Conservation (phyloP, 2,797 vertebrate species). For the Danio kyathit region DNA sequence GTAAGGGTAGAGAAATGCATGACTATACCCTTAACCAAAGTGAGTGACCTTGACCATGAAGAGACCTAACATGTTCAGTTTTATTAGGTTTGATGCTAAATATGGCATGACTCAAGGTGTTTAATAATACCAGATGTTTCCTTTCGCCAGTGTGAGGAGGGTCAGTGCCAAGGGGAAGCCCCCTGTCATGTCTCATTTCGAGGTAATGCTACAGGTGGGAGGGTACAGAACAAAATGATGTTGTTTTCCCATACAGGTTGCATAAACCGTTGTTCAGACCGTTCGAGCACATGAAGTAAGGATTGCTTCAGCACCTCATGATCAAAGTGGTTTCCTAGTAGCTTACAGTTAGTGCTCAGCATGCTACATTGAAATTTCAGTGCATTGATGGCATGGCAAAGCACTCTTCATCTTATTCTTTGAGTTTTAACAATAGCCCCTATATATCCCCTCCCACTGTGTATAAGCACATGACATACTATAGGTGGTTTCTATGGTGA, state of each 20-base stretch:
- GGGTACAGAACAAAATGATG: slow-evolving; percentile 17
- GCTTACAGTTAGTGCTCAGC: slow-evolving; percentile 63
- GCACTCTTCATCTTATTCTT: slow-evolving; percentile 64
- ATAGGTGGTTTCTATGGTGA: slow-evolving; percentile 73
- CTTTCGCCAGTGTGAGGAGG: slow-evolving; percentile 55
- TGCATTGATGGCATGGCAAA: slow-evolving; percentile 26
- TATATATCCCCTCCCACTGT: slow-evolving; percentile 34
- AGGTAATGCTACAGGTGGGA: slow-evolving; percentile 24
- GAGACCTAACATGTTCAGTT: neutral
- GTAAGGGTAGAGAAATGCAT: no score
- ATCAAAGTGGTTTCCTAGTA: slow-evolving; percentile 56
- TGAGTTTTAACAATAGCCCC: slow-evolving; percentile 61
- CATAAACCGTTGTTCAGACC: neutral
- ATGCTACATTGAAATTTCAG: slow-evolving; percentile 65
- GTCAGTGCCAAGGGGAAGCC: slow-evolving; percentile 11
- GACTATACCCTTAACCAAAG: neutral
- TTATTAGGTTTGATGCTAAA: slow-evolving; percentile 18
- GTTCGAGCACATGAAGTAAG: neutral
- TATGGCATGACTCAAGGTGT: neutral
- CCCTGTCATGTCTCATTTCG: neutral
- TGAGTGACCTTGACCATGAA: neutral
- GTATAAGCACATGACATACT: slow-evolving; percentile 65
- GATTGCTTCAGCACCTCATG: neutral
- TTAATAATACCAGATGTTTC: slow-evolving; percentile 47
- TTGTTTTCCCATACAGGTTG: neutral